A percentile compares a stretch with the other conserved stretches of the same genome.
These are phyloP conservation scores for Apeira syringaria DNA, from an alignment of 2,888 invertebrate genomes.

Conservation along the genomic window DNA sequence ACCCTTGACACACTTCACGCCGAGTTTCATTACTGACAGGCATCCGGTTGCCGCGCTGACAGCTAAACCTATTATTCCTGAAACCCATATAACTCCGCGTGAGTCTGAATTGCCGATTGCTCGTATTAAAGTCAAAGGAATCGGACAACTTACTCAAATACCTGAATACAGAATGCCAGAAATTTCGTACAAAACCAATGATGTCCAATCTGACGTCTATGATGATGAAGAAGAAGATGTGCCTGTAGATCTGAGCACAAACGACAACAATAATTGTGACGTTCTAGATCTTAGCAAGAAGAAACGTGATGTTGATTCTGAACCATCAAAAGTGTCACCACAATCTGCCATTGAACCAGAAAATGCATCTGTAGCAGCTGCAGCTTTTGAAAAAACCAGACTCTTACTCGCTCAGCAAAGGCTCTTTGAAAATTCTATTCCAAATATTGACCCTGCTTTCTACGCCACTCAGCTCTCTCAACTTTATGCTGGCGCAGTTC, in stretches of 20 bases:
- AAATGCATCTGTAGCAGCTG: conserved; percentile 59
- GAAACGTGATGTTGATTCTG: conserved; percentile 70
- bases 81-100: conserved; percentile 59
- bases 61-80: conserved; percentile 57
- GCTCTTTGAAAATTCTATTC: conserved; percentile 83
- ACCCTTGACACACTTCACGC: conserved; percentile 69
- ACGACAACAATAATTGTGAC: conserved; percentile 80
- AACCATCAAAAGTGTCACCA: conserved; percentile 62
- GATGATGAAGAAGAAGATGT: conserved; percentile 81
- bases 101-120: conserved; percentile 68
- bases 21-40: conserved; percentile 73
- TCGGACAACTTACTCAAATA: conserved; percentile 85
- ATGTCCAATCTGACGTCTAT: conserved; percentile 60
- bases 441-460: conserved; percentile 85
- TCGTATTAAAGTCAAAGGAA: conserved; percentile 85
- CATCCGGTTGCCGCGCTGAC: conserved; percentile 68
- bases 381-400: conserved; percentile 81
- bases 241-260: conserved; percentile 89
- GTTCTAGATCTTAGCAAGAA: conserved; percentile 94
- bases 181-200: conserved; percentile 56
- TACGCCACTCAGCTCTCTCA: conserved; percentile 85
- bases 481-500: conserved; percentile 82
- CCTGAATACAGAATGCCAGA: conserved; percentile 74
- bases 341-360: conserved; percentile 75
- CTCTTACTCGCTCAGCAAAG: conserved; percentile 87